Base-by-base conservation (phyloP, 2,797 vertebrate species). In the Sebastes steindachneri region DNA sequence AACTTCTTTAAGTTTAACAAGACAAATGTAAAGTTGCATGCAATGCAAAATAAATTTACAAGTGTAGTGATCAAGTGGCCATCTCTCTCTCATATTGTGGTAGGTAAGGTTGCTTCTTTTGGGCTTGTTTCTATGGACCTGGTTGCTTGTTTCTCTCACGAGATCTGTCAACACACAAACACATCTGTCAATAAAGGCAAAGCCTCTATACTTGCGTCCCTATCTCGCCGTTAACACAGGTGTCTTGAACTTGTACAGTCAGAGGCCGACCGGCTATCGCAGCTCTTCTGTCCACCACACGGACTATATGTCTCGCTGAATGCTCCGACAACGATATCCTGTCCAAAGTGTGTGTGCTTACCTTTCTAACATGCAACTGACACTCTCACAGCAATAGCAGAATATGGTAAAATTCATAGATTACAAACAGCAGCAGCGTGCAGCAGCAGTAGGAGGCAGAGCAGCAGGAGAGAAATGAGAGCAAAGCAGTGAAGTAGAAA, bases 401-500 rank as follows among this genome's bases (percentile, higher is more conserved):
- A 64, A 75, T 28, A 28, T 21, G 55, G 53, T 72, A 8, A 81
- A 81, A 80, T 35, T 70, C 55, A 57, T 35, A 10, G 60, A 91
- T 75, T 64, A 73, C 73, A 81, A 82, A 84, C 54, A 76, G 68
- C 48, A 63, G 81, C 77, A 54, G 60, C 63, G 28, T 17, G 48
- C 53, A 25, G 58, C 0, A 9, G 35, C 59, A 21, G 29, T 26
- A 80, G 14, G 65, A 76, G 75, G 17, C 45, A 25, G 35, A 68
- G 63, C 65, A 4, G n/a, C n/a, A 1, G 66, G 54, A 82, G 29
- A 79, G 70, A 69, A 80, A 81, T 11, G 33, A 66, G 75, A 85
- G 87, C 59, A 45, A 41, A 68, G 82, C 83, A 73, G 69, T 21
- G 73, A 77, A 69, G 87, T 62, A 77, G 87, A 90, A 90, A 90